Evolutionary conservation across 1,140 invertebrate genomes (phyloP).

Genomic region (Cotesia chilonis): DNA sequence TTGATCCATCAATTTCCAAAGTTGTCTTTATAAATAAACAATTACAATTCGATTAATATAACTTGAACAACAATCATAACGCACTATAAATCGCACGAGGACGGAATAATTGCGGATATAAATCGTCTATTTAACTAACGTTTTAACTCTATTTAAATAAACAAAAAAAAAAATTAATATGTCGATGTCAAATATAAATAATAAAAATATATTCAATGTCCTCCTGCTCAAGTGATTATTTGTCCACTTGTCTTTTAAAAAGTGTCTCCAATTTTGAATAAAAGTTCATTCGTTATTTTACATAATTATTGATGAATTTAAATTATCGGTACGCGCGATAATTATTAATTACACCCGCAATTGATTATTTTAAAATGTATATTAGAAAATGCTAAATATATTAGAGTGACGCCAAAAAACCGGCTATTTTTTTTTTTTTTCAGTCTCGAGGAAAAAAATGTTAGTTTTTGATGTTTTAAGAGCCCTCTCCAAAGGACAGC

Average conservation of each 20-base stretch:
- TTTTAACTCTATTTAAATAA: neutral
- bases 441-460: too few relatives aligned
- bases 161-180: too few relatives aligned
- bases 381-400: too few relatives aligned
- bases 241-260: neutral
- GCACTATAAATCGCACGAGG: neutral
- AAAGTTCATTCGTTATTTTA: neutral
- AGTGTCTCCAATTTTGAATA: neutral
- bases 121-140: slow-evolving; percentile 6
- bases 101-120: neutral
- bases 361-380: neutral
- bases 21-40: too few relatives aligned
- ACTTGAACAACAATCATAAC: slow-evolving; percentile 11
- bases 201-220: too few relatives aligned
- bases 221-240: neutral
- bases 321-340: neutral
- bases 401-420: too few relatives aligned
- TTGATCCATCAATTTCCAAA: too few relatives aligned
- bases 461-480: too few relatives aligned
- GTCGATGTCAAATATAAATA: too few relatives aligned
- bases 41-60: slow-evolving; percentile 10
- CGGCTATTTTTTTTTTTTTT: too few relatives aligned
- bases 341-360: neutral
- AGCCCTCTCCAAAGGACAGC: too few relatives aligned
- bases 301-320: neutral